Base-by-base conservation (phyloP, 2,888 invertebrate genomes). In the Melieria omissa region DNA sequence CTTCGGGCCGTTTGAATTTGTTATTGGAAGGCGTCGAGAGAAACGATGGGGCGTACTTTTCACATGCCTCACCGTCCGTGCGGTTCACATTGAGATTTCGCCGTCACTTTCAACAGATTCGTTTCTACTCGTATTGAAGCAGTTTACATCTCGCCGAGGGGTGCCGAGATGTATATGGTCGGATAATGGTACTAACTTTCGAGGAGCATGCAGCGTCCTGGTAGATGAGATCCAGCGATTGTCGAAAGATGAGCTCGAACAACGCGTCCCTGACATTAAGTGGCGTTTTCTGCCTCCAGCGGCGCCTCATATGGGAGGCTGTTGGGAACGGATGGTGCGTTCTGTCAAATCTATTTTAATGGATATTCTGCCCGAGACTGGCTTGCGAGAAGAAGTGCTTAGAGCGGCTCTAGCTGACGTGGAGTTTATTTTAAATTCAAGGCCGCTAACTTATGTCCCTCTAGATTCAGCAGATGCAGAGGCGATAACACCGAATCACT, bases 281-380 rank as follows among this genome's bases (percentile, higher is more conserved):
- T 74, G 70, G 67, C 12, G 14, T 9, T 74, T 74, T 49, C 70
- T 65, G 29, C 71, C 74, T 14, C 74, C 70, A 29, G 74, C 47
- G 1, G 46, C 69, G n/a, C 71, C 72, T 16, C 71, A 74, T n/a
- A 74, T 72, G 74, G 74, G 70, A 52, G 70, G 74, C 3, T 60
- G 69, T 7, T 74, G 74, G 74, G 72, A 74, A 46, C 46, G 71
- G 52, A 71, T 75, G 70, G 64, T 75, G 5, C 64, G 72, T n/a
- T 71, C 71, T 5, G 54, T 68, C 7, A 71, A 75, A 68, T 70
- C 66, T 6, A 70, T 75, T 44, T n/a, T 73, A 29, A 70, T 49
- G 54, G 72, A 73, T 3, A 55, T 75, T 61, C 5, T 73, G 9
- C 14, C 60, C 2, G 62, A 70, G 7, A 67, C 16, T 0, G 41